Evolutionary conservation across 2,797 vertebrate species (phyloP).

Genomic region (Triplophysa bombifrons): DNA sequence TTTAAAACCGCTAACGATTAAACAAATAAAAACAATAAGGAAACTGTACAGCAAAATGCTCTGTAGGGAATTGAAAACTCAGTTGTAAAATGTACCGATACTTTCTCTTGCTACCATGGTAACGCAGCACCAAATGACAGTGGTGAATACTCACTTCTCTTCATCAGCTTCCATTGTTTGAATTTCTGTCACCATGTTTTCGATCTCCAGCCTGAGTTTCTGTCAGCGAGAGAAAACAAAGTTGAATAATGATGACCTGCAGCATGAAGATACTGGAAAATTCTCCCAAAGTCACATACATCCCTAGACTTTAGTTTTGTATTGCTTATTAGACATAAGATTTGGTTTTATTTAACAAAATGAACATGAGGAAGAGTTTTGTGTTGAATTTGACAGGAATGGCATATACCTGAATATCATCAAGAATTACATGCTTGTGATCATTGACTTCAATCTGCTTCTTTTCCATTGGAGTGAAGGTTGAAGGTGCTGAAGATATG

Average conservation of each 20-base stretch:
- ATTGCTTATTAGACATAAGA: neutral
- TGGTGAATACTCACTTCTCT: conserved; percentile 68
- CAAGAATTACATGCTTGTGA: conserved; percentile 62
- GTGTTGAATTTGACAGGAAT: neutral
- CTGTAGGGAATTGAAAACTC: neutral
- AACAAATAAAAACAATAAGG: neutral
- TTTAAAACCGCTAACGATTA: conserved; percentile 7
- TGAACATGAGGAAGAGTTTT: neutral
- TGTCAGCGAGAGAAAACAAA: conserved; percentile 46
- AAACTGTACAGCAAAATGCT: neutral
- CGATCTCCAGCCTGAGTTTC: conserved; percentile 70
- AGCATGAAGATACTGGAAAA: neutral
- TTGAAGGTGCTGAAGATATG: conserved; percentile 57
- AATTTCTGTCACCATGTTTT: conserved; percentile 52
- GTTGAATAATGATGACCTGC: neutral
- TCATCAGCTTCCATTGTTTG: conserved; percentile 63
- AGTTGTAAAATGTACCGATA: neutral
- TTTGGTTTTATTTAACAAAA: neutral
- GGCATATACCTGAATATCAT: conserved; percentile 73
- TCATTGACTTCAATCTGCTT: conserved; percentile 32
- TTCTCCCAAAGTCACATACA: neutral
- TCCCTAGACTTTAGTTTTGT: neutral
- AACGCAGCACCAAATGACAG: neutral
- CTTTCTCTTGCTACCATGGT: conserved; percentile 8
- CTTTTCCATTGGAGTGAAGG: conserved; percentile 44